A percentile compares a stretch with the other conserved stretches of the same genome.
These are phyloP conservation scores for Romanomermis culicivorax DNA, from an alignment of 2,888 invertebrate species.

Conservation along the genomic window DNA sequence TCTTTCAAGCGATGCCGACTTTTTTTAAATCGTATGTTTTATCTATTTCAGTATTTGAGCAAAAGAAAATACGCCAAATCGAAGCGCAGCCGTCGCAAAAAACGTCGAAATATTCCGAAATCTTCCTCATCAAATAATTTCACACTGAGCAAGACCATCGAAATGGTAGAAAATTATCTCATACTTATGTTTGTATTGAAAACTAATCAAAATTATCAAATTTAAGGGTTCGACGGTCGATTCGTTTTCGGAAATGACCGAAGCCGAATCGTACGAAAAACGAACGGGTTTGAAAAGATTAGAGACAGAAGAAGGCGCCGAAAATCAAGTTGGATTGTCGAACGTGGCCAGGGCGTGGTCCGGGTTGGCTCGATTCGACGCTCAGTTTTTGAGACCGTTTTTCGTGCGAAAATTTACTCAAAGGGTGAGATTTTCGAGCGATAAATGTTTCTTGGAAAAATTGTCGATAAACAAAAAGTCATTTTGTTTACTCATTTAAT, in stretches of 20 bases:
- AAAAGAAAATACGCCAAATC: conserved; percentile 34
- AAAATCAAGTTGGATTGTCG: not conserved
- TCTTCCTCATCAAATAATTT: not conserved
- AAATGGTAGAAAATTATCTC: conserved; percentile 45
- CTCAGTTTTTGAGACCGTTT: conserved; percentile 82
- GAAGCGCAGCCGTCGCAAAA: conserved; percentile 27
- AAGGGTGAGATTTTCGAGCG: conserved; percentile 50
- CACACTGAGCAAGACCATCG: conserved; percentile 79
- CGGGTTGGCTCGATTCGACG: conserved; percentile 73
- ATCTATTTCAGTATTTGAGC: conserved; percentile 46
- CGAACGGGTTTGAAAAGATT: conserved; percentile 35
- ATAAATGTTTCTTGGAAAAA: not conserved
- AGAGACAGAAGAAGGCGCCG: not conserved
- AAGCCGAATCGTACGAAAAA: conserved; percentile 48
- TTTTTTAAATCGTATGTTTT: too few relatives aligned
- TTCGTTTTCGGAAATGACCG: conserved; percentile 17
- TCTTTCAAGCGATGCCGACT: too few relatives aligned
- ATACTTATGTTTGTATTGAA: too few relatives aligned
- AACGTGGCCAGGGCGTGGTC: conserved; percentile 26
- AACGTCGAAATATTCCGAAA: not conserved
- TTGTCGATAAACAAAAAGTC: not conserved
- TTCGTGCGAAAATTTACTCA: conserved; percentile 86
- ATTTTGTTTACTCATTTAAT: not conserved
- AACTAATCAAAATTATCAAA: too few relatives aligned
- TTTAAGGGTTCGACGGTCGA: conserved; percentile 75